Percentiles rank a stretch among this genome's conserved stretches.
phyloP scores from a whole-genome alignment of 92 coral and sea anemone genomes.

The Porites rus region DNA sequence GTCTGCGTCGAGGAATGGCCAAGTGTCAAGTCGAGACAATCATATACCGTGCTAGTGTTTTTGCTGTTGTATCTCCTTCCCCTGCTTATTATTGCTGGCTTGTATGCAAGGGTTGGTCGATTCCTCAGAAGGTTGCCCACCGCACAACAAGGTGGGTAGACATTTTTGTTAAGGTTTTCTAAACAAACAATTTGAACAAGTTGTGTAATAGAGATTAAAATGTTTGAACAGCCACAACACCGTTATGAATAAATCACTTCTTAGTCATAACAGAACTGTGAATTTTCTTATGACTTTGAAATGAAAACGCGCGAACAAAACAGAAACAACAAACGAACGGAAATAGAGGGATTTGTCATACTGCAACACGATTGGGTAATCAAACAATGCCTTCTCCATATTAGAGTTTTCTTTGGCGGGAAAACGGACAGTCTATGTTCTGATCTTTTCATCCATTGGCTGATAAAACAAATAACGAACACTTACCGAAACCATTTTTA shows the following conservation, averaged over 20 bases:
- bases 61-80: conserved; percentile 74
- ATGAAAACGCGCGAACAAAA: background rate
- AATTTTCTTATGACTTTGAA: background rate
- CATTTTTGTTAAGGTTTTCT: background rate
- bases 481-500: too few relatives aligned
- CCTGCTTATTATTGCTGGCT: conserved; percentile 51
- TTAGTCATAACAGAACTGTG: too few relatives aligned
- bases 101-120: conserved; percentile 61
- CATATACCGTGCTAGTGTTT: conserved; percentile 69
- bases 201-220: background rate
- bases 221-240: too few relatives aligned
- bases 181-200: background rate
- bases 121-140: conserved; percentile 58
- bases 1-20: conserved; percentile 86
- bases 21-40: conserved; percentile 51
- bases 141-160: conserved; percentile 58
- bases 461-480: too few relatives aligned
- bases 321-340: background rate
- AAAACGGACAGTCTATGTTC: too few relatives aligned
- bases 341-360: too few relatives aligned
- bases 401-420: too few relatives aligned
- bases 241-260: too few relatives aligned
- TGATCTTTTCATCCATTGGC: too few relatives aligned
- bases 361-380: background rate
- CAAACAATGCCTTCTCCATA: too few relatives aligned